Evolutionary conservation across 2,888 invertebrate species (phyloP), one percentile per base, ranked within the genome.

Genomic region (Cheilosia pagana): DNA sequence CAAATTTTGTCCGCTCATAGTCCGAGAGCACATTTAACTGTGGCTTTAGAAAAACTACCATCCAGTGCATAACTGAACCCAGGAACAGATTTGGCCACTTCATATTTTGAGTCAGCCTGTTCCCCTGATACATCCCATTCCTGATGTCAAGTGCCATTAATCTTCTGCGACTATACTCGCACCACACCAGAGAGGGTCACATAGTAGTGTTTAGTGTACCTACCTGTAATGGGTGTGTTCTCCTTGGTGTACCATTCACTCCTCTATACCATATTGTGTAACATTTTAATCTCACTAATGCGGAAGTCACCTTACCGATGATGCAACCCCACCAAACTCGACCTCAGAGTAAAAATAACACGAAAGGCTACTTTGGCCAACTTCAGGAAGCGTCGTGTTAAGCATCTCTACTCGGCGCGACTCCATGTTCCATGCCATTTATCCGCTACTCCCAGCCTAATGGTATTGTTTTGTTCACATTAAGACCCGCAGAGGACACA

Each of bases 381-480:
- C 79, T 81, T 71, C 59, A 79, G 43, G 67, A 81, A 76, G 79
- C 79, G 65, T 83, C 83, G 68, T 70, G 83, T 81, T 71, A 70
- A 71, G 70, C 81, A 67, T 75, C 79, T 76, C 59, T 52, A 48
- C 83, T 70, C 70, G 60, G 16, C 8, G 41, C 62, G 67, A 67
- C 62, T 68, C 45, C 59, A 45, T 83, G 79, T 85, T 81, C 70
- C 25, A 50, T 59, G 72, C 63, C 81, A 76, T 71, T 59, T 65
- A 53, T 76, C 63, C 71, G 65, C 81, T 62, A 67, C 85, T 62
- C 75, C 75, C 59, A 67, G 43, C 43, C 71, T 85, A 85, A 85
- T 85, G 85, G 85, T 76, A 85, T 85, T 85, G 75, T 85, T 85
- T 85, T 81, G 85, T 85, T 81, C 81, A 60, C 75, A 85, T 81